Evolutionary conservation across 2,797 vertebrate genomes (phyloP), one percentile per base, ranked within the genome.

Genomic region (Danionella dracula): DNA sequence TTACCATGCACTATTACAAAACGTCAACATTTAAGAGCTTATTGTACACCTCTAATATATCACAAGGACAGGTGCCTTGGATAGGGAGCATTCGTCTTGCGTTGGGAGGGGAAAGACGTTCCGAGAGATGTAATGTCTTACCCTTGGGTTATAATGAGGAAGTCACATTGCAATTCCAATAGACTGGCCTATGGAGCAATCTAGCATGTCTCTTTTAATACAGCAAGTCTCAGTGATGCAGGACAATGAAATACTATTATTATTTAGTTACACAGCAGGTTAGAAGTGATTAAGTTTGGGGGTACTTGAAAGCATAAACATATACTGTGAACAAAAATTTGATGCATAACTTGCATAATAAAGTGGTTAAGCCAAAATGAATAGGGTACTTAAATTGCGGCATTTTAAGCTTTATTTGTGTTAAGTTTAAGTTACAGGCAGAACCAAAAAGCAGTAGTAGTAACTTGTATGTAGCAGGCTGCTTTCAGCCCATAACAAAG

Each of bases 1-100:
- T 91, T 88, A 90, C 89, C 85, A 84, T 72, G 83, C 59, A 82
- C 84, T 82, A 89, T 91, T 89, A 87, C 81, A 88, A 79, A 86
- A 85, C 86, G 87, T 89, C 86, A 90, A 84, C 78, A 83, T 88
- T 87, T 85, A 87, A 79, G 81, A 77, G 82, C 80, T 78, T 77
- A 83, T 84, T 86, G 85, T 87, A 82, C 81, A 82, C 77, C 64
- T 75, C 75, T 72, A 82, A 78, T 82, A 76, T 78, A 80, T 83
- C 82, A 82, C 74, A 71, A 66, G 78, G 81, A 86, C 84, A 85
- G 82, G 82, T 82, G 79, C 80, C 76, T 81, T 68, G 42, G 68
- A 79, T 53, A 70, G 19, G 61, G 68, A 76, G 73, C 79, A 73
- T 83, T 82, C 75, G 79, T 85, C 77, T 79, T 53, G 75, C 70